Percentiles rank a stretch among this genome's conserved stretches.
Evolutionary conservation across 2,797 vertebrate species (phyloP).

Genomic region (Brotula barbata): DNA sequence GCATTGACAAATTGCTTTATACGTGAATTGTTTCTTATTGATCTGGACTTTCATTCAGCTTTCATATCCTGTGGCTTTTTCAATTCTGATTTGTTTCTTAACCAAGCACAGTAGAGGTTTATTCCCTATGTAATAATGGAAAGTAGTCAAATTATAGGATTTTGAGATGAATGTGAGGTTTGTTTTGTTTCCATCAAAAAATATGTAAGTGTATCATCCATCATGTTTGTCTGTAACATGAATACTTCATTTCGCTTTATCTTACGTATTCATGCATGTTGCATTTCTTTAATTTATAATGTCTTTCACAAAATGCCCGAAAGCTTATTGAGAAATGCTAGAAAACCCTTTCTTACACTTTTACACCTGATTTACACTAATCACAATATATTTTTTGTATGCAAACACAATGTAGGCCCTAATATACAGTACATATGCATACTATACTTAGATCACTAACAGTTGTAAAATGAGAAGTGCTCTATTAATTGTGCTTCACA

Average conservation of each 20-base stretch:
- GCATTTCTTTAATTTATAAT: slow-evolving; percentile 25
- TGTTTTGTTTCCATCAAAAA: slow-evolving; percentile 72
- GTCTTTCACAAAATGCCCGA: slow-evolving; percentile 18
- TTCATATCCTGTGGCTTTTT: slow-evolving; percentile 61
- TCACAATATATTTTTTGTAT: slow-evolving; percentile 21
- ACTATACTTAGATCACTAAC: too few relatives aligned
- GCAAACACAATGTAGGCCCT: slow-evolving; percentile 5
- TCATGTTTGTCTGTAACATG: slow-evolving; percentile 49
- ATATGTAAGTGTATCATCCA: slow-evolving; percentile 55
- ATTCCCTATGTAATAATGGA: slow-evolving; percentile 12
- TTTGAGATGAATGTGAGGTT: slow-evolving; percentile 36
- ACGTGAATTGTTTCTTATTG: slow-evolving; percentile 70
- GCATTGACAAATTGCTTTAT: slow-evolving; percentile 56
- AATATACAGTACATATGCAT: too few relatives aligned
- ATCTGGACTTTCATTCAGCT: slow-evolving; percentile 59
- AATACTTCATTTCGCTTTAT: slow-evolving; percentile 57
- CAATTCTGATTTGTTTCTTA: slow-evolving; percentile 57
- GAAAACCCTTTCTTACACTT: too few relatives aligned
- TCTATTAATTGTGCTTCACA: background rate
- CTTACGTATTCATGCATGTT: slow-evolving; percentile 32
- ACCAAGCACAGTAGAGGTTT: slow-evolving; percentile 28
- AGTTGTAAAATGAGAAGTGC: too few relatives aligned
- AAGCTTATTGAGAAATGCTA: slow-evolving; percentile 31
- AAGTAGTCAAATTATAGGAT: slow-evolving; percentile 23
- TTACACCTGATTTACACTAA: slow-evolving; percentile 28